phyloP scores from a whole-genome alignment of 2,113 vertebrate species.

The Tichodroma muraria region DNA sequence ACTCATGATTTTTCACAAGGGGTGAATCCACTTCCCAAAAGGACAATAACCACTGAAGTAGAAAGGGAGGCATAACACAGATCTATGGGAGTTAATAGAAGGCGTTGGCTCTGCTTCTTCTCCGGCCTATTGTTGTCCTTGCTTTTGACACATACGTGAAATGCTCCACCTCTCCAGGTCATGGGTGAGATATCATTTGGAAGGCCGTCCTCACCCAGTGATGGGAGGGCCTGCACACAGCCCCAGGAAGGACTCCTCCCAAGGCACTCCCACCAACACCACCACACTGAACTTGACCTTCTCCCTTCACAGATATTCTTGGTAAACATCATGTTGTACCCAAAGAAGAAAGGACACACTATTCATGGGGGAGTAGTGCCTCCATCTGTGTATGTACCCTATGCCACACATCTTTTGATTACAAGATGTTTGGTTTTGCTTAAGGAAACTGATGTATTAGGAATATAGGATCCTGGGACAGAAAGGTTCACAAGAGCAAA shows the following conservation, averaged over 20 bases:
- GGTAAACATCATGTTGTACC: neutral
- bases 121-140: neutral
- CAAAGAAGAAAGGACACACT: neutral
- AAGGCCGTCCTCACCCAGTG: neutral
- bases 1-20: neutral
- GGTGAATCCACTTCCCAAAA: neutral
- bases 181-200: neutral
- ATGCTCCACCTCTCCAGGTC: neutral
- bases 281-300: neutral
- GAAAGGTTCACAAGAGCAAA: neutral
- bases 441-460: neutral
- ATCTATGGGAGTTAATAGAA: neutral
- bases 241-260: neutral
- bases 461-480: neutral
- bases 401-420: neutral
- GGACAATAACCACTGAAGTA: neutral
- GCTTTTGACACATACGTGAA: neutral
- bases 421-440: neutral
- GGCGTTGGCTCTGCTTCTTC: neutral
- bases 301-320: neutral
- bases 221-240: neutral
- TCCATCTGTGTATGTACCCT: rapidly evolving
- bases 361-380: rapidly evolving
- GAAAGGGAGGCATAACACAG: neutral
- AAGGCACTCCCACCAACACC: neutral